Base-by-base conservation (phyloP, 2,797 vertebrate genomes). In the Macropodus opercularis region DNA sequence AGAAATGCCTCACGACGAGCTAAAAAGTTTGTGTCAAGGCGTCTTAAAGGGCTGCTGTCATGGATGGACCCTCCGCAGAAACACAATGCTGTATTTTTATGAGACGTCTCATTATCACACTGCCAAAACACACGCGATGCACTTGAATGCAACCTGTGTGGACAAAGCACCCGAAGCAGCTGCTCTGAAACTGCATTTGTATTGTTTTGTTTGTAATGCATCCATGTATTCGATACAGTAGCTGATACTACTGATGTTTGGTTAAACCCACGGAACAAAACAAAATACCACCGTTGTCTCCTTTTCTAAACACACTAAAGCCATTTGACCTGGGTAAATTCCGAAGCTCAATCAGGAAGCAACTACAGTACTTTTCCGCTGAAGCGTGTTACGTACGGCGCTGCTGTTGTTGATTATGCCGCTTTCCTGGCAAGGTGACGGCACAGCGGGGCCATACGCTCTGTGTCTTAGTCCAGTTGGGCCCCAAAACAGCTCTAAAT, bases 381-480 rank as follows among this genome's bases (percentile, higher is more conserved):
- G 32, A n/a, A 17, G 40, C 18, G 43, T 36, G 34, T 60, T 44
- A 39, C 3, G 8, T 47, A 51, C 70, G 53, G 9, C 7, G 11
- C 43, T 32, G 27, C 27, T 69, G 40, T 38, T 44, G 32, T 73
- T 76, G 64, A 72, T 76, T 26, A 51, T 12, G n/a, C 29, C 44
- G 42, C 49, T 61, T 40, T 81, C n/a, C 63, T 83, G 76, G 82
- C 69, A 70, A 67, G 43, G 65, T 62, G 75, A 64, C 19, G 53
- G 65, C 75, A 27, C 82, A 77, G 84, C 67, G 46, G 74, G 77
- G 26, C 79, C 85, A 78, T 83, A 83, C 79, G 82, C 62, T 80
- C 63, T 32, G 66, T 58, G 72, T 72, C 78, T 80, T 50, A 19
- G 79, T 85, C 76, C 79, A 87, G 72, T 79, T 77, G 72, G 80